These are phyloP conservation scores for Acholoe squamosa DNA, from an alignment of 2,888 invertebrate species.

Conservation along the genomic window DNA sequence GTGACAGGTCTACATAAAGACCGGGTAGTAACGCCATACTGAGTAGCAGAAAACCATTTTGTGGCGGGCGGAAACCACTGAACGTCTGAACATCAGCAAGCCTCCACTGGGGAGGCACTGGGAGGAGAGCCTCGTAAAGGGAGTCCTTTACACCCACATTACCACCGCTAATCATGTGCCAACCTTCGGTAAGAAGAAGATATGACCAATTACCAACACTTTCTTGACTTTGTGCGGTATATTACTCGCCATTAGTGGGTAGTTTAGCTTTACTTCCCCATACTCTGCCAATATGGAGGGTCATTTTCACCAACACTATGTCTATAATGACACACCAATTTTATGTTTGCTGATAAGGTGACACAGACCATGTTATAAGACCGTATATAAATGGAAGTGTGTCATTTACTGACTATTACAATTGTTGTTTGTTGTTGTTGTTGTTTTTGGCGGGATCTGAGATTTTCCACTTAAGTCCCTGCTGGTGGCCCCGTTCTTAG, in stretches of 20 bases:
- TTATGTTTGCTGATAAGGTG: too few relatives aligned
- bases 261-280: neutral
- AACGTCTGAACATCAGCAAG: neutral
- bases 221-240: neutral
- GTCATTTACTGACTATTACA: too few relatives aligned
- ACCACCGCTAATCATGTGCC: slow-evolving; percentile 13
- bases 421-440: too few relatives aligned
- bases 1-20: neutral
- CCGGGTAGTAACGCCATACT: neutral
- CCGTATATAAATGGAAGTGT: too few relatives aligned
- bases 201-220: slow-evolving; percentile 56
- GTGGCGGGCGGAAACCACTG: neutral
- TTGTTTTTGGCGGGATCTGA: too few relatives aligned
- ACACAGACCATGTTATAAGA: too few relatives aligned
- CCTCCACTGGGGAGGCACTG: neutral
- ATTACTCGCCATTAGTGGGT: slow-evolving; percentile 7
- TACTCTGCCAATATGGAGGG: neutral
- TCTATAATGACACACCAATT: neutral
- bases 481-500: too few relatives aligned
- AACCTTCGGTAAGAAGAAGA: slow-evolving; percentile 36
- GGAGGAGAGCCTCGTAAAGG: neutral
- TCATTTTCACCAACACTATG: neutral
- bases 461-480: too few relatives aligned
- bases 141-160: slow-evolving; percentile 34
- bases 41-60: slow-evolving; percentile 3